Base-by-base conservation (phyloP, 2,888 invertebrate species). In the Zele albiditarsus region DNA sequence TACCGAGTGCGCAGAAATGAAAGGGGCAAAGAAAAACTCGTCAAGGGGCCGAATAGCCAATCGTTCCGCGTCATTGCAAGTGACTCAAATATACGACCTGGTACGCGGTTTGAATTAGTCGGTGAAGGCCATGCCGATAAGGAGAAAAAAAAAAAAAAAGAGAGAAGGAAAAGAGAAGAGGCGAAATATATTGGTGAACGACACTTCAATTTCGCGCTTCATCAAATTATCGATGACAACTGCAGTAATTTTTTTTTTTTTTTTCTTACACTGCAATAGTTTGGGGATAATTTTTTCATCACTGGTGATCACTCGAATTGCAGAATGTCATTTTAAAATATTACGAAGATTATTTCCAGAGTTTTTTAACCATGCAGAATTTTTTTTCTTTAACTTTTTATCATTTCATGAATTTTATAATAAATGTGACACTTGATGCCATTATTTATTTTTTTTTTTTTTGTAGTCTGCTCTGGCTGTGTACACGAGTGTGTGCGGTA, bases 51-150 rank as follows among this genome's bases (percentile, higher is more conserved):
- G 60, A 60, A 58, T 58, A 58, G 60, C 28, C 60, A 60, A 60
- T 60, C 60, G 60, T 60, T 60, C 60, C 60, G n/a, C 60, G 28
- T 60, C 60, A 60, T 60, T 60, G 60, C 60, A 27, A 28, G 10
- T 28, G 60, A 60, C 27, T 60, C 60, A 25, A 60, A 60, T 28
- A 28, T 60, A 27, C 8, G 53, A 53, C 20, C 53, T 20, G 20
- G 28, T 60, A 60, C 60, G 60, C 25, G 60, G 28, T 28, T 28
- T 27, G 60, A 60, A 60, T 60, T 60, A 27, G 14, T 60, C 60
- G n/a, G 8, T 60, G 60, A 14, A 60, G 60, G 16, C n/a, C 14
- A 28, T 60, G 12, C 14, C 12, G n/a, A 53, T 20, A 53, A 53
- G 6, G 20, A 20, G 8, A 53, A 20, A 53, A 20, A 20, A 20